Percentiles rank a stretch among this genome's conserved stretches.
These are phyloP conservation scores for Heliothis virescens DNA, from an alignment of 1,140 invertebrate genomes.

Conservation along the genomic window DNA sequence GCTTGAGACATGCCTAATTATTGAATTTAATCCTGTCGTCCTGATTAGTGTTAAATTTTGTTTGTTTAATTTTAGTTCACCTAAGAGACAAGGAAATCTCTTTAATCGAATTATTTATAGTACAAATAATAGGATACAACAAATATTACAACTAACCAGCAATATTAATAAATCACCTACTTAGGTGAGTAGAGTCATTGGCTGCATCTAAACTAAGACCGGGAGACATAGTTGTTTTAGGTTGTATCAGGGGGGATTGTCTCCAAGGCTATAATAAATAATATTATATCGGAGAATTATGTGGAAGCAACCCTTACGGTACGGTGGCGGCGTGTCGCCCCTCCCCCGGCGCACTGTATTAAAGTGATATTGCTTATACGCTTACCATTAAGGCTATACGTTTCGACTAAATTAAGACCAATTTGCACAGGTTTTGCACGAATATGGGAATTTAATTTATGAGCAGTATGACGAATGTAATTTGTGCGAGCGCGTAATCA, in stretches of 20 bases:
- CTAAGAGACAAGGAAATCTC: not conserved
- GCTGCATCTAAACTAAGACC: conserved; percentile 10
- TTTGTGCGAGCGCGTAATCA: conserved; percentile 79
- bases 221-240: conserved; percentile 20
- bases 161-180: not conserved
- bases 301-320: conserved; percentile 58
- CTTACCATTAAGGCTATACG: conserved; percentile 81
- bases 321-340: conserved; percentile 37
- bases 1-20: not conserved
- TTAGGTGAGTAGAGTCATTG: not conserved
- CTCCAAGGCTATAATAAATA: conserved; percentile 69
- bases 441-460: conserved; percentile 83
- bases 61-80: no score
- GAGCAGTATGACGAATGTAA: conserved; percentile 78
- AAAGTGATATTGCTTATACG: conserved; percentile 79
- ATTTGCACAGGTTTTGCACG: conserved; percentile 80
- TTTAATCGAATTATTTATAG: not conserved
- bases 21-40: not conserved
- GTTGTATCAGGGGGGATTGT: conserved; percentile 61
- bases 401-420: conserved; percentile 84
- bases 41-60: no score
- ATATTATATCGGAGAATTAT: conserved; percentile 65
- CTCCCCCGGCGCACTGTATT: conserved; percentile 56
- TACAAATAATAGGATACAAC: not conserved
- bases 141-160: not conserved